phyloP scores from a whole-genome alignment of 2,113 vertebrate species.

The Campylorhamphus procurvoides region DNA sequence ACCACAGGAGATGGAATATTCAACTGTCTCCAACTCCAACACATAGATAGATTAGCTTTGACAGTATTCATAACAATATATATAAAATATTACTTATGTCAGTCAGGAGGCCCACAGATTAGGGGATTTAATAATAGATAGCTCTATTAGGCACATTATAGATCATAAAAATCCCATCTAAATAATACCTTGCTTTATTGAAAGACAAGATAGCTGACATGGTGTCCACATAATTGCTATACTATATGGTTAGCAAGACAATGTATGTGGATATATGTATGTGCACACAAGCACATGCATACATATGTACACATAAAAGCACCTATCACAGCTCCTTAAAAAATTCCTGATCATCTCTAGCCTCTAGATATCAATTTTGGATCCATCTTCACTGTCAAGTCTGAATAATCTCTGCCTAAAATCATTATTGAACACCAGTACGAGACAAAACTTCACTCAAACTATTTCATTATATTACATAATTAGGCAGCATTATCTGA shows the following conservation, averaged over 20 bases:
- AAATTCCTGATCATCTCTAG: not conserved
- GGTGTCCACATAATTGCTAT: not conserved
- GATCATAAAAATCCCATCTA: not conserved
- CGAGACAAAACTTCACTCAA: not conserved
- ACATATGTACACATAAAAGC: not conserved
- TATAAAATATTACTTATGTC: conserved; percentile 47
- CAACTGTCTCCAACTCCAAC: not conserved
- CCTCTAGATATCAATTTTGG: not conserved
- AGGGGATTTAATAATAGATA: not conserved
- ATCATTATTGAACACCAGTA: not conserved
- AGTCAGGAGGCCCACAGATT: not conserved
- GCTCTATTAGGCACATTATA: not conserved
- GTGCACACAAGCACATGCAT: not conserved
- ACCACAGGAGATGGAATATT: not conserved
- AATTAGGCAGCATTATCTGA: not conserved
- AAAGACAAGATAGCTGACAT: not conserved
- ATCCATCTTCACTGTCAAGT: not conserved
- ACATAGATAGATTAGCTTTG: not conserved
- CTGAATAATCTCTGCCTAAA: not conserved
- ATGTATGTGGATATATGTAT: not conserved
- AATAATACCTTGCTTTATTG: not conserved
- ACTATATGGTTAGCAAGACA: not conserved
- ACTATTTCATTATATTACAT: not conserved
- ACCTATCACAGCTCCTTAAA: not conserved
- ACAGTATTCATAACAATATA: conserved; percentile 6